Percentiles rank a stretch among this genome's conserved stretches.
Conservation (phyloP, 2,113 vertebrate genomes). For the Corythaeola cristata region DNA sequence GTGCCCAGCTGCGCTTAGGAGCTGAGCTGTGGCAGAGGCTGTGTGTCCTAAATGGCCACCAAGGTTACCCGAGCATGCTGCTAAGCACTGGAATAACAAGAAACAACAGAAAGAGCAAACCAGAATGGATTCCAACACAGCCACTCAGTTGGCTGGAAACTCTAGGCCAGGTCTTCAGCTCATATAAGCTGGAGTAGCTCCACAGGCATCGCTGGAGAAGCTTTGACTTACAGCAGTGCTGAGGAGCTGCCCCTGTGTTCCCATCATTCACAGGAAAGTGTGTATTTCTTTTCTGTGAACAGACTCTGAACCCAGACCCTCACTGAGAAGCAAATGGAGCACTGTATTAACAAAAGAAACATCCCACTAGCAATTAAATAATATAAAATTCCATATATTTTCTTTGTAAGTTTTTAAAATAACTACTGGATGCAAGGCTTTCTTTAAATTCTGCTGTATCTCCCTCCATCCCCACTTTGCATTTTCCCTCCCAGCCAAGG, state of each 20-base stretch:
- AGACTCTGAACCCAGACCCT: not conserved
- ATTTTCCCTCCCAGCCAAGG: not conserved
- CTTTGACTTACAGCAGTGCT: not conserved
- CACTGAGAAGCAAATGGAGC: not conserved
- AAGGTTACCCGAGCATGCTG: not conserved
- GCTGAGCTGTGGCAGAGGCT: not conserved
- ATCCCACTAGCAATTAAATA: not conserved
- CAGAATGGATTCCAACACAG: not conserved
- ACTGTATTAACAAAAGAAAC: not conserved
- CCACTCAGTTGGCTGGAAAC: not conserved
- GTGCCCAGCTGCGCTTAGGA: not conserved
- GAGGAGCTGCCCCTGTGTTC: not conserved
- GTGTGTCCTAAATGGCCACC: not conserved
- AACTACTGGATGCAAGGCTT: not conserved
- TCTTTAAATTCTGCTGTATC: not conserved
- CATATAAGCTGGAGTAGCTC: not conserved
- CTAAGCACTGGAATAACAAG: not conserved
- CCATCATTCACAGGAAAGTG: not conserved
- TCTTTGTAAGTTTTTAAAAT: not conserved
- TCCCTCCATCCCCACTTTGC: not conserved
- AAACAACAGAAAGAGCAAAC: not conserved
- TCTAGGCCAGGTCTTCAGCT: not conserved
- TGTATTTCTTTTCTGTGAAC: not conserved
- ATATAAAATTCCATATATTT: not conserved
- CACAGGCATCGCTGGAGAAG: not conserved